Evolutionary conservation across 53 echinoderm and acorn worm species (phyloP).

Genomic region (Actinopyga echinites): DNA sequence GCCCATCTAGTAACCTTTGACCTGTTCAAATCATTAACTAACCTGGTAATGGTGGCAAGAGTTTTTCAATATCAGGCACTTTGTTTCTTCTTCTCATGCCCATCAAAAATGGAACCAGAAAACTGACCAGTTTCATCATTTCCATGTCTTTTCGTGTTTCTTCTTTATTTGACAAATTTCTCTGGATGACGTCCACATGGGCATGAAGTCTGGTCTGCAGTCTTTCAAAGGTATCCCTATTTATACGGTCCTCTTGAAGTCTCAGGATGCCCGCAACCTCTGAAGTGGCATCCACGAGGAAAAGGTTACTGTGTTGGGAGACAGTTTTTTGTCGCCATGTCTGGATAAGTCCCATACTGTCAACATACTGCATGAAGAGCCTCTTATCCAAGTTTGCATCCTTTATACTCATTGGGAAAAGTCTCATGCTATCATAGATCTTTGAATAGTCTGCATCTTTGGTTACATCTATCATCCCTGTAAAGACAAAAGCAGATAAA

Average conservation of each 20-base stretch:
- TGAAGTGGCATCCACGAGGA: conserved; percentile 71
- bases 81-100: conserved; percentile 87
- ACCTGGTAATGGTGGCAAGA: conserved; percentile 86
- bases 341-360: conserved; percentile 69
- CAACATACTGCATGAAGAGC: conserved; percentile 87
- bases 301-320: conserved; percentile 79
- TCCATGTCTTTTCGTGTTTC: conserved; percentile 80
- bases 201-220: conserved; percentile 93
- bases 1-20: background rate
- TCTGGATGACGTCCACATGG: conserved; percentile 88
- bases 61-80: conserved; percentile 84
- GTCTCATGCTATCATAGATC: conserved; percentile 92
- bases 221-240: conserved; percentile 80
- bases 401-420: conserved; percentile 92
- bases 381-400: conserved; percentile 89
- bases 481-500: background rate
- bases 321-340: conserved; percentile 77
- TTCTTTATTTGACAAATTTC: conserved; percentile 73
- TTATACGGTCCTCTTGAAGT: conserved; percentile 68
- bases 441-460: conserved; percentile 81
- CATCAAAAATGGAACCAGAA: conserved; percentile 83
- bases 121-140: conserved; percentile 73
- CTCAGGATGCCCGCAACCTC: conserved; percentile 75
- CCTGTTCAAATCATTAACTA: background rate
- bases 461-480: conserved; percentile 95